Percentiles rank a stretch among this genome's conserved stretches.
Conservation (phyloP, 2,888 invertebrate species). For the Nomada lathburiana region DNA sequence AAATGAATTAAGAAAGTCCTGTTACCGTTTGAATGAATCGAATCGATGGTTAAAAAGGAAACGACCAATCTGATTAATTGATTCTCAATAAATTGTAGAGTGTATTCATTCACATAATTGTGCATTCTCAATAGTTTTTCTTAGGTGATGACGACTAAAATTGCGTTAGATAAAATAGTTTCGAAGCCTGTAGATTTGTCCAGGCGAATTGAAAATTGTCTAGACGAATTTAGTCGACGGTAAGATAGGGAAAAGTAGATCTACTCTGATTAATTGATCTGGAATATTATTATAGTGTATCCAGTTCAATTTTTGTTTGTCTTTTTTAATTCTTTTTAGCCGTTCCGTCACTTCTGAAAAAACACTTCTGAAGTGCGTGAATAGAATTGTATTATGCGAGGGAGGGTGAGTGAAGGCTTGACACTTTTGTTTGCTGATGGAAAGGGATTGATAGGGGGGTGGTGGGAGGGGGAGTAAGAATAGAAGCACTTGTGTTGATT, state of each 20-base stretch:
- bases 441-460: constrained; percentile 25
- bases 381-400: constrained; percentile 11
- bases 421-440: constrained; percentile 14
- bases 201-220: not conserved
- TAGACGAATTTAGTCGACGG: constrained; percentile 26
- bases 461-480: not conserved
- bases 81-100: no score
- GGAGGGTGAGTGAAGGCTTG: constrained; percentile 2
- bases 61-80: no score
- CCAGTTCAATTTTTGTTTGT: not conserved
- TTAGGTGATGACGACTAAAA: no score
- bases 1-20: no score
- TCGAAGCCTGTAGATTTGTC: not conserved
- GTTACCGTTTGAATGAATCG: no score
- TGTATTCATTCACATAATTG: no score
- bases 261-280: no score
- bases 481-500: constrained; percentile 30
- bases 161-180: no score
- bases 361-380: not conserved
- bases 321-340: not conserved
- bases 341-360: no score
- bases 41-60: no score
- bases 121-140: no score
- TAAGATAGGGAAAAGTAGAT: no score
- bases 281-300: not conserved